phyloP scores from a whole-genome alignment of 2,888 invertebrate genomes.

The Eueremaeus valkanovi region DNA sequence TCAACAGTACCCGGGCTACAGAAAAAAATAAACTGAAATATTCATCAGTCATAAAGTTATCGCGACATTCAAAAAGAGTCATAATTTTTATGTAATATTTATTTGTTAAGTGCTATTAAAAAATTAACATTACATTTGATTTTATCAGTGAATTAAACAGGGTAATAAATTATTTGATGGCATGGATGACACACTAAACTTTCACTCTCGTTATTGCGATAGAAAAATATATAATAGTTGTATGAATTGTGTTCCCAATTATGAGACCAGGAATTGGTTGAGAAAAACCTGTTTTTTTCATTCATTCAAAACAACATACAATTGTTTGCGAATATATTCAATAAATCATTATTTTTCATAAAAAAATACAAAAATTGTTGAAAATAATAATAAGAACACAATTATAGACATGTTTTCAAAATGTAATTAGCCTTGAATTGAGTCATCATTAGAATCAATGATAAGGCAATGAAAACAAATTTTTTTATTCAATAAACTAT shows the following conservation, averaged over 20 bases:
- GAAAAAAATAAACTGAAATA: neutral
- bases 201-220: neutral
- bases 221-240: too few relatives aligned
- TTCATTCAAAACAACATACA: neutral
- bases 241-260: neutral
- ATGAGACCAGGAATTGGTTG: neutral
- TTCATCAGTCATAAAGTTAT: neutral
- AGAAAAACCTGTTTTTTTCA: neutral
- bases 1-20: too few relatives aligned
- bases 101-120: neutral
- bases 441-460: too few relatives aligned
- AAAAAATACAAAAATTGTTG: neutral
- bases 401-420: too few relatives aligned
- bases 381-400: too few relatives aligned
- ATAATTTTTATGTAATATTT: neutral
- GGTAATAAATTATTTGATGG: neutral
- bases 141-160: neutral
- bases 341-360: neutral
- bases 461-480: too few relatives aligned
- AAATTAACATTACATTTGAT: neutral
- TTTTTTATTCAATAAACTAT: too few relatives aligned
- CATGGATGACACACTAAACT: neutral
- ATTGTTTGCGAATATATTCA: neutral
- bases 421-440: too few relatives aligned
- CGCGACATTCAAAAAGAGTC: neutral